These are phyloP conservation scores for Scelioninae gen. 2 DNA, from an alignment of 2,888 invertebrate species.

Conservation along the genomic window DNA sequence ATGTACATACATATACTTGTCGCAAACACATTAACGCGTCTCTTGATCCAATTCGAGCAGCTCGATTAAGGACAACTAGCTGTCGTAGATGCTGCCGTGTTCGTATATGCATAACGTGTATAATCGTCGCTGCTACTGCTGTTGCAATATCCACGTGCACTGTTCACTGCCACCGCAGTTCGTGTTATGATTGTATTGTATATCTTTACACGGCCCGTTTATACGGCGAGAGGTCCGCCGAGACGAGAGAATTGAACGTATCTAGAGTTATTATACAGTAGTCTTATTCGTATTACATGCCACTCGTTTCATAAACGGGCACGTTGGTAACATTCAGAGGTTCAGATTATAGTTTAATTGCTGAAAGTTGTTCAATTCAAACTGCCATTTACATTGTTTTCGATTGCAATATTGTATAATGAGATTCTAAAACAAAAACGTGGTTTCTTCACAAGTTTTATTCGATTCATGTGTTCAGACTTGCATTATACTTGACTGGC, in stretches of 20 bases:
- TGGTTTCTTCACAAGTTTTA: neutral
- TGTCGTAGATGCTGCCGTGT: conserved; percentile 73
- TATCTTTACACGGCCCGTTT: conserved; percentile 66
- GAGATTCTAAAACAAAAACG: neutral
- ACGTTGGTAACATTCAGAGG: neutral
- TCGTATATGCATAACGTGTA: conserved; percentile 71
- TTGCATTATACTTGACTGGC: conserved; percentile 12
- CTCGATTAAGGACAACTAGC: conserved; percentile 65
- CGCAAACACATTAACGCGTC: conserved; percentile 41
- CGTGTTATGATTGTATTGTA: conserved; percentile 72
- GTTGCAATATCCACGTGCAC: conserved; percentile 74
- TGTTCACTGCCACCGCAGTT: conserved; percentile 75
- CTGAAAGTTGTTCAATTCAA: conserved; percentile 1
- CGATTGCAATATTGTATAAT: neutral
- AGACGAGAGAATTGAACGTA: conserved; percentile 61
- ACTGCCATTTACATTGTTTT: conserved; percentile 25
- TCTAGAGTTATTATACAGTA: conserved; percentile 35
- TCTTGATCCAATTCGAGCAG: conserved; percentile 49
- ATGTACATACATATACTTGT: conserved; percentile 41
- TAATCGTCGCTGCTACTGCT: conserved; percentile 71
- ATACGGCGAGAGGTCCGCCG: conserved; percentile 63
- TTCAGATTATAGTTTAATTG: conserved; percentile 21
- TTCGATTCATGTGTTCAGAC: conserved; percentile 2
- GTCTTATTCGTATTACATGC: conserved; percentile 27
- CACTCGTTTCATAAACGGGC: conserved; percentile 18